A percentile compares a stretch with the other conserved stretches of the same genome.
Conservation (phyloP, 2,113 vertebrate species). For the Boleophthalmus pectinirostris region DNA sequence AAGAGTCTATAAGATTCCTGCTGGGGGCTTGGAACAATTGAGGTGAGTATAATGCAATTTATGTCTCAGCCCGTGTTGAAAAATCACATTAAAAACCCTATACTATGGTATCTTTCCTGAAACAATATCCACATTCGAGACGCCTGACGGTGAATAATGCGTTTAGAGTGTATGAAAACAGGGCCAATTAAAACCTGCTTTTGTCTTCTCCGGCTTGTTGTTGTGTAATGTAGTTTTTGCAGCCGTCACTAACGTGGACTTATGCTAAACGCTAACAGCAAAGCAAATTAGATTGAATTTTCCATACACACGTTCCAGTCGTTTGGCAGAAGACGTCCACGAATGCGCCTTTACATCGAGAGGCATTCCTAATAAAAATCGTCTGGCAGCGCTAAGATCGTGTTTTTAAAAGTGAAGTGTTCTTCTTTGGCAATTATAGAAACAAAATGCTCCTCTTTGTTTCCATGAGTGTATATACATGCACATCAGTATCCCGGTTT, state of each 20-base stretch:
- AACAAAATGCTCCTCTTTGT: neutral
- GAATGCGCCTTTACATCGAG: neutral
- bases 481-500: too few relatives aligned
- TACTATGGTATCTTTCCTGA: conserved; percentile 1
- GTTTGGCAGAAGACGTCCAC: neutral
- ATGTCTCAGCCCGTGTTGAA: neutral
- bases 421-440: too few relatives aligned
- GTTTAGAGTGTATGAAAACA: conserved; percentile 2
- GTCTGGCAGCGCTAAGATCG: neutral
- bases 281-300: conserved; percentile 2
- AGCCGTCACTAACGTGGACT: conserved; percentile 16
- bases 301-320: neutral
- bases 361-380: neutral
- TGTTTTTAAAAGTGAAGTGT: neutral
- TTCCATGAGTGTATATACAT: too few relatives aligned
- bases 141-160: neutral
- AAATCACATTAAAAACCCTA: conserved; percentile 4
- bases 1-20: neutral
- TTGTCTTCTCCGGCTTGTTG: conserved; percentile 23
- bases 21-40: neutral
- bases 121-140: conserved; percentile 7
- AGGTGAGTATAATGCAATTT: conserved; percentile 1
- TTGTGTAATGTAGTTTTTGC: conserved; percentile 19
- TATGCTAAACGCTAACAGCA: conserved; percentile 21
- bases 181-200: conserved; percentile 1